Conservation (phyloP, 2,113 vertebrate genomes). For the Eretmochelys imbricata region DNA sequence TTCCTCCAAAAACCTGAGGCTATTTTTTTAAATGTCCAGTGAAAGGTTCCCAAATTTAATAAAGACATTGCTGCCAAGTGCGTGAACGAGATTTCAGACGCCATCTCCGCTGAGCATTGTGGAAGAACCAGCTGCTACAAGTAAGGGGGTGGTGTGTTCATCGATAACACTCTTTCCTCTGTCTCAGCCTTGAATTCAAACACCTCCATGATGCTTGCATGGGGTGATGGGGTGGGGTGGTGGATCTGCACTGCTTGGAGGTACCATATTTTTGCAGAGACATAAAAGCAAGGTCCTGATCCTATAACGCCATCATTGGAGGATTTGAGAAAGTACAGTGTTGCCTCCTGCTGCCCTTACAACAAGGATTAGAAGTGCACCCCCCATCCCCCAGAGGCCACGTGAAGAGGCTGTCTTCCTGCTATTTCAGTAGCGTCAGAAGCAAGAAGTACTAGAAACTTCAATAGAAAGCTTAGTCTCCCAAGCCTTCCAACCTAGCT, state of each 20-base stretch:
- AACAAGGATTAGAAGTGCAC: not conserved
- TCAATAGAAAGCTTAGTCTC: not conserved
- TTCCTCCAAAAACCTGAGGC: not conserved
- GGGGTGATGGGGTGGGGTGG: rapidly evolving
- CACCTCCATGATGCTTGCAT: not conserved
- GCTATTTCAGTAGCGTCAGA: not conserved
- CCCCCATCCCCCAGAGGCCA: not conserved
- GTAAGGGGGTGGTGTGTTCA: not conserved
- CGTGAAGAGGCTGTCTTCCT: not conserved
- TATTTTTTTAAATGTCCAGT: not conserved
- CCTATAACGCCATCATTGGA: too few species aligned
- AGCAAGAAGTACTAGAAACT: not conserved
- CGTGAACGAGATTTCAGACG: not conserved
- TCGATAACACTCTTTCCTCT: not conserved
- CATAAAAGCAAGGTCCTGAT: not conserved
- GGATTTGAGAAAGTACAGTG: too few species aligned
- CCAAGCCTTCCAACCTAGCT: not conserved
- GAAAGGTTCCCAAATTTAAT: not conserved
- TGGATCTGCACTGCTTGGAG: not conserved
- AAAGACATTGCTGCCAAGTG: not conserved
- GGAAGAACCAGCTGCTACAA: not conserved
- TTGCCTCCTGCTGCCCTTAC: not conserved
- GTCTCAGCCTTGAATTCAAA: not conserved
- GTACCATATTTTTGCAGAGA: not conserved
- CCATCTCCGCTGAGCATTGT: not conserved